Conservation (phyloP, 2,797 vertebrate genomes). For the Hippocampus kuda region DNA sequence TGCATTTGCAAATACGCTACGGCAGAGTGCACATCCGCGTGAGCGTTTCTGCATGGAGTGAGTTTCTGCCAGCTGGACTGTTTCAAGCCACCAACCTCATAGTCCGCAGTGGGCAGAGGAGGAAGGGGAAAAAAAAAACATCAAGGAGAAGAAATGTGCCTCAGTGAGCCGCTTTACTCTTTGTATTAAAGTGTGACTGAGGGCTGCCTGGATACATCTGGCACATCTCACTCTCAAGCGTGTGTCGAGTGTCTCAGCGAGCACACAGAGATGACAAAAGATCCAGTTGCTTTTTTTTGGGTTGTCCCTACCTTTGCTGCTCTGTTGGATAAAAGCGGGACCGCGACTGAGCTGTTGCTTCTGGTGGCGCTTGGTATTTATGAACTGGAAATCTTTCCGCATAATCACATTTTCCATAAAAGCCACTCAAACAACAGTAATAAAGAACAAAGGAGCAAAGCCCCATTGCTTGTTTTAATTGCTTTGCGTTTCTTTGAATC, state of each 20-base stretch:
- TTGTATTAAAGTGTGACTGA: too few relatives aligned
- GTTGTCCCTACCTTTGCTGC: constrained; percentile 8
- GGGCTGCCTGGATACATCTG: neutral
- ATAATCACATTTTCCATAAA: too few relatives aligned
- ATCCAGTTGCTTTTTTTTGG: too few relatives aligned
- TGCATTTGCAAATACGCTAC: neutral
- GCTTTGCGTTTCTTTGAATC: neutral
- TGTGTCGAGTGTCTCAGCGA: too few relatives aligned
- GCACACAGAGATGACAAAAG: too few relatives aligned
- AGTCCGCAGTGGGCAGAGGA: neutral
- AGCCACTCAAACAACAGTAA: too few relatives aligned
- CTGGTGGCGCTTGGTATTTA: neutral
- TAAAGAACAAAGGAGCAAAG: too few relatives aligned
- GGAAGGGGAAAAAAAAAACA: too few relatives aligned
- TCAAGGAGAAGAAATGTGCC: too few relatives aligned
- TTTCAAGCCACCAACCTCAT: neutral
- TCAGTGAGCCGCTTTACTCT: too few relatives aligned
- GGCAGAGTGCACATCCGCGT: neutral
- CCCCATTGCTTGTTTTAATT: neutral
- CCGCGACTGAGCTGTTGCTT: neutral
- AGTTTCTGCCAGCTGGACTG: neutral
- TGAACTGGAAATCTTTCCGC: constrained; percentile 7
- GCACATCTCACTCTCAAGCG: neutral
- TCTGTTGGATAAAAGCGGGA: constrained; percentile 19
- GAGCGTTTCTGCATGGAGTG: neutral